These are phyloP conservation scores for Hirundo rustica DNA, from an alignment of 2,797 vertebrate species.

Conservation along the genomic window DNA sequence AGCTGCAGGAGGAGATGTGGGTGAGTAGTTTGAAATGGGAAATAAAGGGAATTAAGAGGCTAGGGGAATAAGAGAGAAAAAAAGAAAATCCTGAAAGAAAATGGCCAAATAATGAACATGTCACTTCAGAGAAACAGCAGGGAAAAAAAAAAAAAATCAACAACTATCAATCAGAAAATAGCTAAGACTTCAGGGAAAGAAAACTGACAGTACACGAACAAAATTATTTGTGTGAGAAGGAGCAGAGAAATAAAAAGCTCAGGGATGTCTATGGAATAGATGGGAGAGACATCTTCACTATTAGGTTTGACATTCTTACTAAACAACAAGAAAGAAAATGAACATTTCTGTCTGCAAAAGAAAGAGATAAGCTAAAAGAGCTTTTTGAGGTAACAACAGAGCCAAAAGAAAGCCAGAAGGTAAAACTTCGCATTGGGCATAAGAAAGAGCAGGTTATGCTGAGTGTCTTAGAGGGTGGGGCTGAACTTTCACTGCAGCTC, in stretches of 20 bases:
- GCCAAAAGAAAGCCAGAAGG: background rate
- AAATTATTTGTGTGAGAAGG: background rate
- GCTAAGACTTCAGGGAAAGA: background rate
- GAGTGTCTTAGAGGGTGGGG: background rate
- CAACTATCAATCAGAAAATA: background rate
- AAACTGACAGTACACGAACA: background rate
- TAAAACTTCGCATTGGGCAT: background rate
- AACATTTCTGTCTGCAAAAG: background rate
- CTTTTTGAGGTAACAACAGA: background rate
- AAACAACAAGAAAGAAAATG: background rate
- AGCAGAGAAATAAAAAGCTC: background rate
- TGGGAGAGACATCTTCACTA: background rate
- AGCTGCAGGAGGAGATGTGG: background rate
- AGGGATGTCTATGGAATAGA: background rate
- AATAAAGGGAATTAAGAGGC: background rate
- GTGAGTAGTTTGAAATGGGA: background rate
- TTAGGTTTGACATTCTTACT: background rate
- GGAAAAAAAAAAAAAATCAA: background rate
- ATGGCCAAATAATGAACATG: background rate
- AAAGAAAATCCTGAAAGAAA: background rate
- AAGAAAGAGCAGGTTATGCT: background rate
- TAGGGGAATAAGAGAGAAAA: background rate
- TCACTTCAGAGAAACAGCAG: background rate
- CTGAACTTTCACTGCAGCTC: background rate
- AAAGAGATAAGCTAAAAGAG: background rate